Percentiles rank a stretch among this genome's conserved stretches.
Conservation (phyloP, 2,888 invertebrate genomes). For the Orthosia gothica region DNA sequence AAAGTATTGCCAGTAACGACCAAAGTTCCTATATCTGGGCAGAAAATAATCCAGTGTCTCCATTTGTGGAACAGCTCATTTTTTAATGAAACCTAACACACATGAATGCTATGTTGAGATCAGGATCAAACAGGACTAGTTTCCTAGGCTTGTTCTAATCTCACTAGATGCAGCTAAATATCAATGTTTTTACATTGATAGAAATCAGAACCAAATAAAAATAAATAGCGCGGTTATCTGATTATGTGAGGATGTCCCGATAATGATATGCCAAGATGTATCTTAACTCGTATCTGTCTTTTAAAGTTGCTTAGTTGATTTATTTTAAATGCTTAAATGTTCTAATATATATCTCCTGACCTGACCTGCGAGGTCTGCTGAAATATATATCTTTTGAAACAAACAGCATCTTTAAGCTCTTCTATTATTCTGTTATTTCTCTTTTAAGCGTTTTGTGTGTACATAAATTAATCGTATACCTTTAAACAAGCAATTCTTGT, state of each 20-base stretch:
- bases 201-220: conserved; percentile 20
- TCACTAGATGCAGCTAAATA: not conserved
- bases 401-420: too few species aligned
- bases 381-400: too few species aligned
- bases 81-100: too few species aligned
- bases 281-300: not conserved
- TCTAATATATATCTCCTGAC: too few species aligned
- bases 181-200: conserved; percentile 20
- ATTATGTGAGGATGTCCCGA: conserved; percentile 12
- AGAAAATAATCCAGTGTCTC: not conserved
- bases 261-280: conserved; percentile 17
- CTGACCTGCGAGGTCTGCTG: too few species aligned
- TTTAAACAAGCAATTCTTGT: too few species aligned
- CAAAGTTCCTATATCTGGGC: too few species aligned
- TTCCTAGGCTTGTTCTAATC: not conserved
- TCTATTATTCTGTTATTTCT: too few species aligned
- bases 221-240: conserved; percentile 35
- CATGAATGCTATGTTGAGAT: not conserved
- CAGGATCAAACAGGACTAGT: not conserved
- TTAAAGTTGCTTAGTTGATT: not conserved
- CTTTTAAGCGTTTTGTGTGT: too few species aligned
- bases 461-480: too few species aligned
- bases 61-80: not conserved
- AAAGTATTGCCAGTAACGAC: too few species aligned
- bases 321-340: not conserved